Evolutionary conservation across 1,140 invertebrate genomes (phyloP), one percentile per base, ranked within the genome.

Genomic region (Chionoecetes opilio): DNA sequence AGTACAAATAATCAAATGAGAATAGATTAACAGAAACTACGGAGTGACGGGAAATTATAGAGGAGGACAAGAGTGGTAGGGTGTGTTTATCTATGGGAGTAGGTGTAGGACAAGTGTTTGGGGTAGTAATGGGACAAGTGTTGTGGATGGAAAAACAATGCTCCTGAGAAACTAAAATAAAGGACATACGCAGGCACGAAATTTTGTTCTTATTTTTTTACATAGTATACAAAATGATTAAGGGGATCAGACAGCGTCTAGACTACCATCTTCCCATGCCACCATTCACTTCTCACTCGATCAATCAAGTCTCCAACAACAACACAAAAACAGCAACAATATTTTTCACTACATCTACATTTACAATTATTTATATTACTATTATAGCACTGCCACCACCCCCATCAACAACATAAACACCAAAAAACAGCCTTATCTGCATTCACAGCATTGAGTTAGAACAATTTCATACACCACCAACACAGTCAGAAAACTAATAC

Each of bases 281-380:
- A 5, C 8, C 21, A 26, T 26, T 75, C 63, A 75, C 63, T 75
- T 21, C 63, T 75, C 21, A 11, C 63, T 75, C 63, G 0, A 1
- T n/a, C 63, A 75, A 17, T n/a, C 63, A 75, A 75, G 63, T 75
- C 63, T 75, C 63, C 63, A n/a, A n/a, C 46, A 53, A 53, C 63
- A 75, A 75, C 63, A 75, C 63, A n/a, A 75, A 2, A n/a, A 75
- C 63, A 75, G n/a, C 63, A 75, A 53, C 46, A 53, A 41, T 41
- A 41, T 14, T 0, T 53, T 9, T 46, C 14, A 46, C 41, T 53
- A 53, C 46, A 3, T 14, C 46, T 53, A 53, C 46, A 3, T n/a
- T 3, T 17, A 53, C 21, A 9, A 53, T 53, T 17, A 53, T 1
- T 53, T 53, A 17, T 17, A 53, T 3, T 53, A 53, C 9, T 17